A percentile compares a stretch with the other conserved stretches of the same genome.
Evolutionary conservation across 1,140 invertebrate genomes (phyloP).

Genomic region (Hestina assimilis): DNA sequence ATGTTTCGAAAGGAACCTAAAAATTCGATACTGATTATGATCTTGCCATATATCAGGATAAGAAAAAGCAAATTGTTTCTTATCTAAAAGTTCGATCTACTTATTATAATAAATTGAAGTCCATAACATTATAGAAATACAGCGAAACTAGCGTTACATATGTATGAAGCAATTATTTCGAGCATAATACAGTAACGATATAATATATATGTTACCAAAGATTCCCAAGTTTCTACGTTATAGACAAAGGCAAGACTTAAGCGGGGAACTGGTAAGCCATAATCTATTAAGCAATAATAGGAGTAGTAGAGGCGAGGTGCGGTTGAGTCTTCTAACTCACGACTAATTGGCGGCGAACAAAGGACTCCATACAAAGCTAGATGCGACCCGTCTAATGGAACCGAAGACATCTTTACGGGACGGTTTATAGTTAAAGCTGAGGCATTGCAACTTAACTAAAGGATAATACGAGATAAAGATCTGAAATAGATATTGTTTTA

Average conservation of each 20-base stretch:
- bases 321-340: constrained; percentile 35
- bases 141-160: too few relatives aligned
- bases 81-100: too few relatives aligned
- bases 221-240: constrained; percentile 16
- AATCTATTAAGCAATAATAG: constrained; percentile 63
- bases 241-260: constrained; percentile 37
- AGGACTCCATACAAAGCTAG: constrained; percentile 36
- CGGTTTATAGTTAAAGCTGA: constrained; percentile 33
- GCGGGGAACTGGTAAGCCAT: constrained; percentile 34
- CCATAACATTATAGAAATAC: too few relatives aligned
- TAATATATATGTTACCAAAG: constrained; percentile 10
- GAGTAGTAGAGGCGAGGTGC: constrained; percentile 29
- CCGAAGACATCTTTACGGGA: constrained; percentile 39
- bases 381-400: constrained; percentile 35
- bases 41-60: too few relatives aligned
- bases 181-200: not conserved
- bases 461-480: constrained; percentile 29
- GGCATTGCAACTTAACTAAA: constrained; percentile 24
- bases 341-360: constrained; percentile 55
- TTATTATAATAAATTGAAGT: too few relatives aligned
- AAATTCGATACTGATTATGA: too few relatives aligned
- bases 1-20: too few relatives aligned
- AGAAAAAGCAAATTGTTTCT: too few relatives aligned
- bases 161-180: not conserved
- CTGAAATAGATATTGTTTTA: constrained; percentile 28